Conservation (phyloP, 2,888 invertebrate genomes). For the Teinopalpus imperialis region DNA sequence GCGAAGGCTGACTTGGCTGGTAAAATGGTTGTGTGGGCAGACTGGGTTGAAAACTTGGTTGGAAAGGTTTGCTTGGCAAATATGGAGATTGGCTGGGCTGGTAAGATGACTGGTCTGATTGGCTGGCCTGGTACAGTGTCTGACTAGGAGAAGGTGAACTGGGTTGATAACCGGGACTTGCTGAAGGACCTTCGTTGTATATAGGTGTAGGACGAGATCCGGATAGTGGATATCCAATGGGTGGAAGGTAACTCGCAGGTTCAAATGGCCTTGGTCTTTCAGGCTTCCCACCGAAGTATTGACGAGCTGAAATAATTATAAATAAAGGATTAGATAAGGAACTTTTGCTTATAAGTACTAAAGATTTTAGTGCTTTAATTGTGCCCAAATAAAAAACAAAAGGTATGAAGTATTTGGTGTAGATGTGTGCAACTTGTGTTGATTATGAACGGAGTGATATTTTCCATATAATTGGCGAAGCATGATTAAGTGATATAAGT, state of each 20-base stretch:
- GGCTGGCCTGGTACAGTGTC: slow-evolving; percentile 35
- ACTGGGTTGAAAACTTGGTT: slow-evolving; percentile 40
- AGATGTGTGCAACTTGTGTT: slow-evolving; percentile 11
- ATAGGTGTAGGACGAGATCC: slow-evolving; percentile 66
- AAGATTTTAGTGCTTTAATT: background rate
- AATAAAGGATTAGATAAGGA: background rate
- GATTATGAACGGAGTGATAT: background rate
- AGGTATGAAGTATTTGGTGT: slow-evolving; percentile 10
- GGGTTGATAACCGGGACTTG: slow-evolving; percentile 43
- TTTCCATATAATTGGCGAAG: slow-evolving; percentile 2
- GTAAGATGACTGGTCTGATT: slow-evolving; percentile 33
- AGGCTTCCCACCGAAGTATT: slow-evolving; percentile 84
- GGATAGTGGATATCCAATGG: slow-evolving; percentile 66
- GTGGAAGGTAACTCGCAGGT: slow-evolving; percentile 67
- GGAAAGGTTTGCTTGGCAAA: slow-evolving; percentile 35
- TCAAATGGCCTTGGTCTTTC: slow-evolving; percentile 88
- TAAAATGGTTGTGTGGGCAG: slow-evolving; percentile 42
- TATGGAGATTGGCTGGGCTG: slow-evolving; percentile 40
- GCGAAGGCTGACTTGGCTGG: slow-evolving; percentile 34
- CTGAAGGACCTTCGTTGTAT: slow-evolving; percentile 62
- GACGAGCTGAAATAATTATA: slow-evolving; percentile 82
- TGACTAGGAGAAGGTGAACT: slow-evolving; percentile 39
- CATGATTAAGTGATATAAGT: slow-evolving; percentile 9
- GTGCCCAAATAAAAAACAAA: background rate
- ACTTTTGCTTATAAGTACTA: too few species aligned